These are phyloP conservation scores for Drosophila mimica DNA, from an alignment of 2,888 invertebrate genomes.

Conservation along the genomic window DNA sequence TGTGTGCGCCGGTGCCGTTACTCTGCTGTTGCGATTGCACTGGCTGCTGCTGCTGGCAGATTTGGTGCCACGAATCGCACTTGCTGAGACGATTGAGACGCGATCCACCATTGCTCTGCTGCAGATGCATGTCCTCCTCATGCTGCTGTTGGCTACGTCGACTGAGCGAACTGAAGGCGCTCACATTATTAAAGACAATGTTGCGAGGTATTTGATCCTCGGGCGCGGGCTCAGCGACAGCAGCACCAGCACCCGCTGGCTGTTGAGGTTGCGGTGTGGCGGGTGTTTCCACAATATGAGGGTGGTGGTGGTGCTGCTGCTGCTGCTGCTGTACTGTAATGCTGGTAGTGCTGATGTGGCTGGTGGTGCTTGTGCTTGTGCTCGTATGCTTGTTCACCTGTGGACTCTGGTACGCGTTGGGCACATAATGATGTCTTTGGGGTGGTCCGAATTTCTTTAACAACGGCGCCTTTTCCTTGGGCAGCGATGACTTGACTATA, in stretches of 20 bases:
- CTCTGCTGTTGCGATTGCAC: slow-evolving; percentile 20
- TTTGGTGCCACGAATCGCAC: slow-evolving; percentile 93
- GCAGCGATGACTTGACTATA: slow-evolving; percentile 83
- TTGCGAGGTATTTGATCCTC: slow-evolving; percentile 84
- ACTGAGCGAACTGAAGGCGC: slow-evolving; percentile 83
- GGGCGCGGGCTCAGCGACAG: slow-evolving; percentile 30
- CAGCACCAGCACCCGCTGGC: not conserved
- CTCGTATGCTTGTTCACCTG: slow-evolving; percentile 46
- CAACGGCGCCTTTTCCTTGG: slow-evolving; percentile 83
- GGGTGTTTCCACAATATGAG: slow-evolving; percentile 82
- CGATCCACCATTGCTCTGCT: slow-evolving; percentile 47
- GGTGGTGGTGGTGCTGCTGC: slow-evolving; percentile 70
- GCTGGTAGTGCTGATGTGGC: slow-evolving; percentile 40
- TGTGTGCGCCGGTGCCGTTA: slow-evolving; percentile 14
- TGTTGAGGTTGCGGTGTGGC: slow-evolving; percentile 77
- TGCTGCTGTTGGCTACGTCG: slow-evolving; percentile 54
- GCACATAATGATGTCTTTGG: slow-evolving; percentile 83
- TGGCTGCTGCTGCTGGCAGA: slow-evolving; percentile 85
- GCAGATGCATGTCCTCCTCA: slow-evolving; percentile 47
- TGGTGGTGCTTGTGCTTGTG: slow-evolving; percentile 25
- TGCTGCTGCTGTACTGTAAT: slow-evolving; percentile 29
- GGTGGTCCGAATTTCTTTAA: slow-evolving; percentile 84
- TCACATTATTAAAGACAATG: slow-evolving; percentile 84
- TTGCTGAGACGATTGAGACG: slow-evolving; percentile 86
- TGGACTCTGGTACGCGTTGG: slow-evolving; percentile 84